Percentiles rank a stretch among this genome's conserved stretches.
phyloP scores from a whole-genome alignment of 1,140 invertebrate species.

The Orussus abietinus region DNA sequence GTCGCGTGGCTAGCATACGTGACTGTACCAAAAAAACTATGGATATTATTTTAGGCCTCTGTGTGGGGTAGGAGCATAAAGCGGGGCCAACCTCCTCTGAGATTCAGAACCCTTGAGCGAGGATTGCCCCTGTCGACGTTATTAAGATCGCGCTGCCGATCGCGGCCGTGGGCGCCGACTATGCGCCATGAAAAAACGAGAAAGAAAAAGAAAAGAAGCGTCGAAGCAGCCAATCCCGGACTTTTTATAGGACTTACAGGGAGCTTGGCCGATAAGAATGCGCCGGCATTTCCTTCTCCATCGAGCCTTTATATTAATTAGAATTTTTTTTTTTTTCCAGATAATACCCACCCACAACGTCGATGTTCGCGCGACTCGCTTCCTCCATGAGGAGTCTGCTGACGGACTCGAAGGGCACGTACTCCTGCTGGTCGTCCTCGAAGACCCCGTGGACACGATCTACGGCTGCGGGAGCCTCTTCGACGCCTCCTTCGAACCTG shows the following conservation, averaged over 20 bases:
- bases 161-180: too few relatives aligned
- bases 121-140: neutral
- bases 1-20: conserved; percentile 23
- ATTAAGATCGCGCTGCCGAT: conserved; percentile 7
- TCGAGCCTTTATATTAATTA: neutral
- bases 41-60: conserved; percentile 52
- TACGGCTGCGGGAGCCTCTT: conserved; percentile 19
- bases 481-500: conserved; percentile 22
- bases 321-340: neutral
- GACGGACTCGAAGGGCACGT: conserved; percentile 47
- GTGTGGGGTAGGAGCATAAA: conserved; percentile 47
- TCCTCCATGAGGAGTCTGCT: conserved; percentile 38
- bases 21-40: conserved; percentile 34
- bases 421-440: conserved; percentile 42
- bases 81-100: conserved; percentile 48
- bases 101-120: conserved; percentile 35
- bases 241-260: conserved; percentile 12
- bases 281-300: conserved; percentile 16
- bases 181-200: too few relatives aligned
- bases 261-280: conserved; percentile 15
- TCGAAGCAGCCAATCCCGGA: conserved; percentile 20
- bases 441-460: conserved; percentile 27
- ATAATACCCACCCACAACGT: conserved; percentile 32
- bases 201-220: neutral
- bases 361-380: conserved; percentile 19